These are phyloP conservation scores for Bombylius discolor DNA, from an alignment of 2,888 invertebrate species.

Conservation along the genomic window DNA sequence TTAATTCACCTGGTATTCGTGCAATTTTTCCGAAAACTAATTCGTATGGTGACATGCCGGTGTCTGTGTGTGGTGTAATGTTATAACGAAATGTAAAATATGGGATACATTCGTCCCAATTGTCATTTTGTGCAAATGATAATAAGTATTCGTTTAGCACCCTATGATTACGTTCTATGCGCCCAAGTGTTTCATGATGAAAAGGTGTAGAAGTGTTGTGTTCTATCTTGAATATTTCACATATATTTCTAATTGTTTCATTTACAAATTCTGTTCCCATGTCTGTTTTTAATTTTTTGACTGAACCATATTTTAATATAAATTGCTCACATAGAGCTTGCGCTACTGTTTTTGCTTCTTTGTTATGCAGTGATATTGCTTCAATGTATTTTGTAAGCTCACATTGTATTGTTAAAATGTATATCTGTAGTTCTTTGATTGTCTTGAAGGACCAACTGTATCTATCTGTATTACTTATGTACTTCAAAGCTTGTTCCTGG, in stretches of 20 bases:
- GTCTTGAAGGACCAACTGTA: neutral
- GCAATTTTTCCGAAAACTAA: neutral
- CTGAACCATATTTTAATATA: constrained; percentile 14
- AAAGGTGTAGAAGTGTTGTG: no score
- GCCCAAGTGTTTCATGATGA: no score
- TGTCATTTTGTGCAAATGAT: constrained; percentile 9
- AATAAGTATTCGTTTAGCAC: constrained; percentile 14
- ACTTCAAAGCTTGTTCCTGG: neutral
- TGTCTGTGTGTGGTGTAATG: no score
- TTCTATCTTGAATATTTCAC: no score
- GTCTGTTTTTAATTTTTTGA: constrained; percentile 10
- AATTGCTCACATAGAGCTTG: constrained; percentile 16
- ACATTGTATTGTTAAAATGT: neutral
- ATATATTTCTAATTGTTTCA: no score
- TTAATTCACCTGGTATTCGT: no score
- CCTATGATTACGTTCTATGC: no score
- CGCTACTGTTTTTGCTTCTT: constrained; percentile 17
- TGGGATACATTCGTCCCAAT: constrained; percentile 9
- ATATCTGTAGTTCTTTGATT: neutral
- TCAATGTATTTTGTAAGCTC: constrained; percentile 11
- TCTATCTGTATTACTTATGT: neutral
- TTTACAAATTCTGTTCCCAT: no score
- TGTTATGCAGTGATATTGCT: constrained; percentile 14
- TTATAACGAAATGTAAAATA: constrained; percentile 9
- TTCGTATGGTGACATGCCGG: no score